Conservation (phyloP, 2,888 invertebrate species). For the Dicyrtomina minuta region DNA sequence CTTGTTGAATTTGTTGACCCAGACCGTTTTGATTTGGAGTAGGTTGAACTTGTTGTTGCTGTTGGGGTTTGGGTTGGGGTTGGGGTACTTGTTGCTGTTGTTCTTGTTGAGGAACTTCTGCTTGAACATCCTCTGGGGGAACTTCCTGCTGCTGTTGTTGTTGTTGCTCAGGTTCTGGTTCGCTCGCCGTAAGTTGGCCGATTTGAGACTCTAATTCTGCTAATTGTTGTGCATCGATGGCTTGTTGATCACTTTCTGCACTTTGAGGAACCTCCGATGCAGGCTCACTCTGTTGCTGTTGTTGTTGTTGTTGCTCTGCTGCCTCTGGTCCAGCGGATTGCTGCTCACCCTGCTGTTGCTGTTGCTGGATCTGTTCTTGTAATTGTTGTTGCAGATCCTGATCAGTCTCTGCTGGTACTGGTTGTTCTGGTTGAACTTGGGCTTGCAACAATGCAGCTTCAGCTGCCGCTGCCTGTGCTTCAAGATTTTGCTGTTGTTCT, state of each 20-base stretch:
- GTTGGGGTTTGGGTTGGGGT: not conserved
- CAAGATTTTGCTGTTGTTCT: constrained; percentile 8
- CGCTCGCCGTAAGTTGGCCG: not conserved
- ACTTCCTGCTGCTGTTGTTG: not conserved
- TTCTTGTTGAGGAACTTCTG: constrained; percentile 8
- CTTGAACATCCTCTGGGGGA: not conserved
- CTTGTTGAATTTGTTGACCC: constrained; percentile 59
- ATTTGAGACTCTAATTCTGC: not conserved
- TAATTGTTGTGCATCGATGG: not conserved
- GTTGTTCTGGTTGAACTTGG: not conserved
- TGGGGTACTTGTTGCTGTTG: not conserved
- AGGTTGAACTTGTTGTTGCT: not conserved
- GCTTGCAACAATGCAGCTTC: too few relatives aligned
- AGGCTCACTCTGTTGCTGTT: not conserved
- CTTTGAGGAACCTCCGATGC: not conserved
- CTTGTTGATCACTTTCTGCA: not conserved
- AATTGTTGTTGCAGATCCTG: constrained; percentile 26
- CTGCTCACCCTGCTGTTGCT: not conserved
- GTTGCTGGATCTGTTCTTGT: constrained; percentile 23
- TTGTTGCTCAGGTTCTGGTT: not conserved
- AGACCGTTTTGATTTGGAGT: not conserved
- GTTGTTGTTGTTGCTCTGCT: not conserved
- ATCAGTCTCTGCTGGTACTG: constrained; percentile 6
- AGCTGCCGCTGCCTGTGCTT: too few relatives aligned
- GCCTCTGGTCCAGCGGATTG: not conserved